Conservation (phyloP, 2,113 vertebrate species). For the Caranx ignobilis region DNA sequence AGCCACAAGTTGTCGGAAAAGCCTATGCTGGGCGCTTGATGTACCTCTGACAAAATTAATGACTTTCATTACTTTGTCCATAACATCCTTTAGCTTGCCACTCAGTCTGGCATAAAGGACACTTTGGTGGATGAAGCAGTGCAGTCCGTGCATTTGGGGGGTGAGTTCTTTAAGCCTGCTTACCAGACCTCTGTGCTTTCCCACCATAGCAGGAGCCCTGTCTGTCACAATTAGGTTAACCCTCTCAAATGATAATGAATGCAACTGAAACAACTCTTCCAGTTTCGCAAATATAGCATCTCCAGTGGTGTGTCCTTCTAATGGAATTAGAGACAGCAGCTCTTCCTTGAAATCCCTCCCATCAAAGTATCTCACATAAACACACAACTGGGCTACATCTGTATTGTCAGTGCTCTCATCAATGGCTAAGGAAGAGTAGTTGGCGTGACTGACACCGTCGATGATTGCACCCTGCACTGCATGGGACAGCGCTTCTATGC, state of each 20-base stretch:
- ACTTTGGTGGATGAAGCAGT: conserved; percentile 1
- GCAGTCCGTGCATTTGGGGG: not conserved
- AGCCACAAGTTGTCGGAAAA: conserved; percentile 27
- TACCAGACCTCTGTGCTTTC: too few relatives aligned
- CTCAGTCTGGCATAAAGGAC: not conserved
- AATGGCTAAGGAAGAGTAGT: not conserved
- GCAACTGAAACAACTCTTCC: not conserved
- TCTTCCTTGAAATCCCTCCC: not conserved
- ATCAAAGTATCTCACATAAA: conserved; percentile 3
- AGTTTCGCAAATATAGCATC: not conserved
- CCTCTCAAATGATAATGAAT: too few relatives aligned
- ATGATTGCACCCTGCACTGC: too few relatives aligned
- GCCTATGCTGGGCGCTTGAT: not conserved
- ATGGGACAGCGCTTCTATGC: too few relatives aligned
- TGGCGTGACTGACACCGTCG: not conserved
- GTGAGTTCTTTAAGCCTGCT: too few relatives aligned
- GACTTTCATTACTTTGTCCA: conserved; percentile 5
- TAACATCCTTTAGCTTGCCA: not conserved
- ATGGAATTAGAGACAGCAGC: not conserved
- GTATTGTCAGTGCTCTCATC: conserved; percentile 22
- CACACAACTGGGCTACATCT: conserved; percentile 7
- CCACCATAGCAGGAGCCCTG: too few relatives aligned
- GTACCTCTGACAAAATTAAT: not conserved
- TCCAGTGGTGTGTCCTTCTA: not conserved
- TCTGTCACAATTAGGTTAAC: too few relatives aligned